phyloP scores from a whole-genome alignment of 2,113 vertebrate species.

The Camelus dromedarius region DNA sequence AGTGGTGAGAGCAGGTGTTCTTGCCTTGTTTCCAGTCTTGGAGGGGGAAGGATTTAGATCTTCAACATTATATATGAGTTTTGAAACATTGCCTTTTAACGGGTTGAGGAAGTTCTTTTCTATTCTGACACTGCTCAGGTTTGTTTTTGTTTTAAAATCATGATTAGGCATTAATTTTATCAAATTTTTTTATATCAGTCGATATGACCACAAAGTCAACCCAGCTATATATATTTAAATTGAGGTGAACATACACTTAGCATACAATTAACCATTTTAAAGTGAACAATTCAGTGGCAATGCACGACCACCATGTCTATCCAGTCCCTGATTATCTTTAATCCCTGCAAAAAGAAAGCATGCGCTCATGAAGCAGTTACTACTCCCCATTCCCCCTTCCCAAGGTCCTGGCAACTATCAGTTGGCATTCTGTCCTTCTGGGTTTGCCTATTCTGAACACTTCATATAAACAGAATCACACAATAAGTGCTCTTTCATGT shows the following conservation, averaged over 20 bases:
- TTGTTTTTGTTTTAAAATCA: slow-evolving; percentile 10
- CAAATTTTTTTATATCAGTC: neutral
- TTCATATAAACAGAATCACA: neutral
- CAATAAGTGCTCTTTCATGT: neutral
- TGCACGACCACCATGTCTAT: neutral
- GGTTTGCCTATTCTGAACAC: neutral
- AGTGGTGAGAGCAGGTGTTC: neutral
- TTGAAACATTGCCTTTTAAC: neutral
- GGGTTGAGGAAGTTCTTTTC: neutral
- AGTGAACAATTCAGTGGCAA: neutral
- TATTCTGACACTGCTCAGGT: neutral
- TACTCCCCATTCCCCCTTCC: neutral
- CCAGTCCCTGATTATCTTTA: neutral
- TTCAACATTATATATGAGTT: neutral
- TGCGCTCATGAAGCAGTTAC: neutral
- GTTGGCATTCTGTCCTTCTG: neutral
- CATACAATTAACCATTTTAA: neutral
- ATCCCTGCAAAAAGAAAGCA: neutral
- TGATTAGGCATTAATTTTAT: slow-evolving; percentile 5
- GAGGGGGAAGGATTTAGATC: neutral
- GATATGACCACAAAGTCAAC: neutral
- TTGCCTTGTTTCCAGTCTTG: neutral
- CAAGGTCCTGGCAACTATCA: neutral
- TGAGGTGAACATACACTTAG: neutral
- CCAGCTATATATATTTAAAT: neutral